These are phyloP conservation scores for Hyperoplus lanceolatus DNA, from an alignment of 2,797 vertebrate genomes.

Conservation along the genomic window DNA sequence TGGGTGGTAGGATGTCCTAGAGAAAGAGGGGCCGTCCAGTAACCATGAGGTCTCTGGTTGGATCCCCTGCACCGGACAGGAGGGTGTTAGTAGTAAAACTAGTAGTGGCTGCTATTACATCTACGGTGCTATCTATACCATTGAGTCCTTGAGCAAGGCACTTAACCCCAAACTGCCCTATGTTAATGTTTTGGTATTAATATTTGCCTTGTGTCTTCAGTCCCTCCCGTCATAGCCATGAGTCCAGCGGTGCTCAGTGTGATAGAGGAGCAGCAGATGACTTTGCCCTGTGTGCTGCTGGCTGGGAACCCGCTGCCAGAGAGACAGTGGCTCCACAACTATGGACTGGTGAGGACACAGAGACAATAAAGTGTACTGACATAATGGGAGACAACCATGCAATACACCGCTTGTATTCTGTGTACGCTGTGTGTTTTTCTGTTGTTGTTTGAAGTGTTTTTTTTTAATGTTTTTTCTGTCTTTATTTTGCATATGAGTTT, in stretches of 20 bases:
- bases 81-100: too few species aligned
- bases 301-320: constrained; percentile 96
- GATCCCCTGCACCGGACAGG: too few species aligned
- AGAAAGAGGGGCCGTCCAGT: too few species aligned
- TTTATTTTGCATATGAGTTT: not conserved
- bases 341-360: constrained; percentile 87
- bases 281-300: constrained; percentile 92
- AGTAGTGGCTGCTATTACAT: too few species aligned
- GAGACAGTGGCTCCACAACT: constrained; percentile 93
- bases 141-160: too few species aligned
- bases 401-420: too few species aligned
- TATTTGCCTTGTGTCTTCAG: constrained; percentile 74
- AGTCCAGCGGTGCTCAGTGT: constrained; percentile 90
- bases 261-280: constrained; percentile 93
- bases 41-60: too few species aligned
- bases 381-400: too few species aligned
- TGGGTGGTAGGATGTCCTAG: too few species aligned
- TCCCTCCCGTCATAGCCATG: constrained; percentile 90
- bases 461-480: not conserved
- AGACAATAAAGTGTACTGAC: not conserved
- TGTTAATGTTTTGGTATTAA: not conserved
- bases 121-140: too few species aligned
- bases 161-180: too few species aligned
- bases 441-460: not conserved
- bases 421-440: too few species aligned